phyloP scores from a whole-genome alignment of 2,888 invertebrate species.

The Artemia sp. region DNA sequence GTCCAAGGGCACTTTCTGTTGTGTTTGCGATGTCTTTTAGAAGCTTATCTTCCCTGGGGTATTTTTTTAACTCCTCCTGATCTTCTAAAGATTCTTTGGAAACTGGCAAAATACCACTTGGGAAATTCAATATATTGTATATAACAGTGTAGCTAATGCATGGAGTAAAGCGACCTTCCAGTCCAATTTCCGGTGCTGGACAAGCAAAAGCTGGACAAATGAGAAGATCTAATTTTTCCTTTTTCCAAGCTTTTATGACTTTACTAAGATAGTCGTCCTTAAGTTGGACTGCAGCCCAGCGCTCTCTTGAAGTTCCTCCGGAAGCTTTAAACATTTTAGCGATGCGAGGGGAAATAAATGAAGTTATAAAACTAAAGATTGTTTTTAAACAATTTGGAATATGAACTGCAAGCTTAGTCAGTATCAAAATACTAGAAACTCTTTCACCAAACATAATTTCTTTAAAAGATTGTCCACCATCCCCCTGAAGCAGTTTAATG shows the following conservation, averaged over 20 bases:
- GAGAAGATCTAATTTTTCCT: constrained; percentile 17
- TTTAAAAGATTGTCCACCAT: neutral
- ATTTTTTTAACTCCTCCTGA: constrained; percentile 24
- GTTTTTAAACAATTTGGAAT: neutral
- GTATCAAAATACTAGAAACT: neutral
- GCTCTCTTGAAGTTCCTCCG: neutral
- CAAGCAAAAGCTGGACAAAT: constrained; percentile 19
- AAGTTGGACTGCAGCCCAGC: constrained; percentile 6
- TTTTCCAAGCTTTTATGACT: constrained; percentile 16
- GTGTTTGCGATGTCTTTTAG: constrained; percentile 18
- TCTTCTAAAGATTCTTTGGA: constrained; percentile 28
- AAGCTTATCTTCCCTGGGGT: constrained; percentile 22
- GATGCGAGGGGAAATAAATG: neutral
- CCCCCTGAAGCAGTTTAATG: neutral
- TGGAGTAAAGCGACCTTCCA: constrained; percentile 2
- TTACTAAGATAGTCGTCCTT: constrained; percentile 16
- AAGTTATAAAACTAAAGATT: neutral
- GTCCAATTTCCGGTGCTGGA: constrained; percentile 8
- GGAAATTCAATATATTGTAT: constrained; percentile 31
- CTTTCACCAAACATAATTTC: neutral
- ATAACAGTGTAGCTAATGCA: constrained; percentile 27
- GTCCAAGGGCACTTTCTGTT: constrained; percentile 26
- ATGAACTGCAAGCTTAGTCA: neutral
- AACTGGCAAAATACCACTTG: constrained; percentile 31
- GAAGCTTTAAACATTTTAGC: neutral